A percentile compares a stretch with the other conserved stretches of the same genome.
phyloP scores from a whole-genome alignment of 2,113 vertebrate species.

The Caranx ignobilis region DNA sequence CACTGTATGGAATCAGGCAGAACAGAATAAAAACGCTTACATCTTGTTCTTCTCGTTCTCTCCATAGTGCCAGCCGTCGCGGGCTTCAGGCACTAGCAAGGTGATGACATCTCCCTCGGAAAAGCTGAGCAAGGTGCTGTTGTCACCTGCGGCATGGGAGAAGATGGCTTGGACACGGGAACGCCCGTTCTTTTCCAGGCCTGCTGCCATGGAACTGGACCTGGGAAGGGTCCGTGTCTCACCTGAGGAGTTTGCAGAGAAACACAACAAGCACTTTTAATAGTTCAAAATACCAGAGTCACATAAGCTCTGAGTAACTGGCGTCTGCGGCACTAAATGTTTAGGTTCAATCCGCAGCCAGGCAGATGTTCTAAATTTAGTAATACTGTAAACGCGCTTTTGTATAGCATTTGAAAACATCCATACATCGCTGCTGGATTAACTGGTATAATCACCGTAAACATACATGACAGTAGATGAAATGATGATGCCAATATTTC shows the following conservation, averaged over 20 bases:
- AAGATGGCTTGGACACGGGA: conserved; percentile 96
- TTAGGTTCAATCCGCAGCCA: background rate
- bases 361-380: background rate
- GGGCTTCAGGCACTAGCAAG: conserved; percentile 95
- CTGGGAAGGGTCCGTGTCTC: conserved; percentile 97
- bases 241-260: conserved; percentile 77
- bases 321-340: background rate
- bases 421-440: background rate
- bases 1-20: background rate
- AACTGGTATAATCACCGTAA: background rate
- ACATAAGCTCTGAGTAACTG: background rate
- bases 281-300: background rate
- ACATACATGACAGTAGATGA: background rate
- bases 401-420: background rate
- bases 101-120: conserved; percentile 97
- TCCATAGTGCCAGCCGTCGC: conserved; percentile 98
- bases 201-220: conserved; percentile 98
- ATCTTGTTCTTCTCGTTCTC: conserved; percentile 98
- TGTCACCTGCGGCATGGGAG: conserved; percentile 95
- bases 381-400: background rate
- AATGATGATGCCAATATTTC: background rate
- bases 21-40: conserved; percentile 80
- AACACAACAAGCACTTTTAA: background rate
- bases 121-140: conserved; percentile 97
- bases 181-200: conserved; percentile 95